phyloP scores from a whole-genome alignment of 2,888 invertebrate genomes.

The Neocrepidodera transversa region DNA sequence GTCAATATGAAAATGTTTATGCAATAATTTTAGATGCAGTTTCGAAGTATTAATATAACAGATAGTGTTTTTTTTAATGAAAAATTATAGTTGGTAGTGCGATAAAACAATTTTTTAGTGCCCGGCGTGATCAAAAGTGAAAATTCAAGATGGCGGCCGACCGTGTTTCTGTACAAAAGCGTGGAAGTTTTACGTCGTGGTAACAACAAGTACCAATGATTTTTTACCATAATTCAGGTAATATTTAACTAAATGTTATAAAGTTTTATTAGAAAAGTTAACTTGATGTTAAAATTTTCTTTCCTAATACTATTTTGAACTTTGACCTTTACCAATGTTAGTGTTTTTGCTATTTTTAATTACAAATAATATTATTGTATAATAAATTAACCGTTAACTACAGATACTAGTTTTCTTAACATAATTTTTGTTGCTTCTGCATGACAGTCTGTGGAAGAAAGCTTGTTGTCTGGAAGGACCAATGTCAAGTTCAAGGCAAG shows the following conservation, averaged over 20 bases:
- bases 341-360: slow-evolving; percentile 31
- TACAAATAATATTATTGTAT: slow-evolving; percentile 12
- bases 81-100: slow-evolving; percentile 19
- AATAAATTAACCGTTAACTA: slow-evolving; percentile 16
- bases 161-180: slow-evolving; percentile 54
- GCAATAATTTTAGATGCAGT: slow-evolving; percentile 39
- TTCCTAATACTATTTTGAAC: slow-evolving; percentile 44
- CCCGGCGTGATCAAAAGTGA: slow-evolving; percentile 58
- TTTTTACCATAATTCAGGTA: slow-evolving; percentile 48
- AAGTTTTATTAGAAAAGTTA: slow-evolving; percentile 1
- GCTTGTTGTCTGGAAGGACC: slow-evolving; percentile 48
- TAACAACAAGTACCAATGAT: slow-evolving; percentile 51
- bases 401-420: not conserved
- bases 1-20: slow-evolving; percentile 44
- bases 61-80: slow-evolving; percentile 30
- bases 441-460: slow-evolving; percentile 32
- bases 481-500: slow-evolving; percentile 57
- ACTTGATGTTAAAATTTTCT: slow-evolving; percentile 21
- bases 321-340: slow-evolving; percentile 53
- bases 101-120: slow-evolving; percentile 24
- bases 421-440: slow-evolving; percentile 17
- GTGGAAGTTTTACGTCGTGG: slow-evolving; percentile 53
- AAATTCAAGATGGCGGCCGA: slow-evolving; percentile 61
- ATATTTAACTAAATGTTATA: slow-evolving; percentile 38
- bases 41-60: slow-evolving; percentile 22